Conservation (phyloP, 2,888 invertebrate species). For the Epiblema foenella region DNA sequence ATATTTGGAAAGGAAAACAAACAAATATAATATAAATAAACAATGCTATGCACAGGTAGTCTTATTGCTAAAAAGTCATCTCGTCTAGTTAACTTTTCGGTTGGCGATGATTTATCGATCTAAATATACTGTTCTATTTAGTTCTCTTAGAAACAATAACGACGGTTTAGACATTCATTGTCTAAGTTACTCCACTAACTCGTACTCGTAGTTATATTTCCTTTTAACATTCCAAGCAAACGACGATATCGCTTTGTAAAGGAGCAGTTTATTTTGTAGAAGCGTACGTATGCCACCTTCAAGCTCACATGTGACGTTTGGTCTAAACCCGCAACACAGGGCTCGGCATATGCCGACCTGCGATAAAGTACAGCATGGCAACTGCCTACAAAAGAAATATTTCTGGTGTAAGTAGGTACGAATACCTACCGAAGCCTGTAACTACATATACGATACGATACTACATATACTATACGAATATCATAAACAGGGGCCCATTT, state of each 20-base stretch:
- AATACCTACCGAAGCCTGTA: neutral
- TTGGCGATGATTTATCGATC: neutral
- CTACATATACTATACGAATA: no score
- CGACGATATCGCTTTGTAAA: conserved; percentile 60
- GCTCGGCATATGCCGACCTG: conserved; percentile 57
- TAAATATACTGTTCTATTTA: neutral
- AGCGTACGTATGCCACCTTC: neutral
- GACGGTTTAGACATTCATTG: conserved; percentile 18
- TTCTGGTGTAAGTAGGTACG: conserved; percentile 24
- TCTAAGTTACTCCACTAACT: conserved; percentile 25
- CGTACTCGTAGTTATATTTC: conserved; percentile 46
- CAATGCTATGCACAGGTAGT: neutral
- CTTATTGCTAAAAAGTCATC: neutral
- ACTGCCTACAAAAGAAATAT: conserved; percentile 61
- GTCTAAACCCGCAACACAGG: neutral
- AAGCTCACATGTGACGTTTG: neutral
- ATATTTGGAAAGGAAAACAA: no score
- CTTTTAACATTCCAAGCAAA: conserved; percentile 59
- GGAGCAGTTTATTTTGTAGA: conserved; percentile 45
- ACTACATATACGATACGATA: conserved; percentile 46
- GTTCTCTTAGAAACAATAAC: conserved; percentile 8
- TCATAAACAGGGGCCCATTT: no score
- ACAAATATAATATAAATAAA: no score
- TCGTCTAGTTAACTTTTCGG: neutral
- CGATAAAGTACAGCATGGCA: conserved; percentile 62